Evolutionary conservation across 2,888 invertebrate genomes (phyloP).

Genomic region (Rhaphigaster nebulosa): DNA sequence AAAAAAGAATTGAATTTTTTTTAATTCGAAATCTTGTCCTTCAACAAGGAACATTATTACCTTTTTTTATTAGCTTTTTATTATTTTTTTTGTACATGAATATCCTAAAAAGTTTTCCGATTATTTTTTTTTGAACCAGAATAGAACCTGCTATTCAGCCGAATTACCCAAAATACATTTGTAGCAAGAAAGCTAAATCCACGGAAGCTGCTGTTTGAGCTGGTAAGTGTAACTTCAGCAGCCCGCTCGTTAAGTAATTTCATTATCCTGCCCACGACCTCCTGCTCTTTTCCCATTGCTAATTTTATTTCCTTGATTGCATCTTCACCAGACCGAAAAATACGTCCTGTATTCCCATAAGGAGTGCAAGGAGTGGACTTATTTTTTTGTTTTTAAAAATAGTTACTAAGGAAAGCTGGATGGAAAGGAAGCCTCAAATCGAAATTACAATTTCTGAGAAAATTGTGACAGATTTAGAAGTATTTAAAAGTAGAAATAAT

Average conservation of each 20-base stretch:
- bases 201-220: neutral
- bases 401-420: neutral
- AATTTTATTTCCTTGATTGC: constrained; percentile 50
- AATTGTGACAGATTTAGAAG: no score
- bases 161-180: constrained; percentile 16
- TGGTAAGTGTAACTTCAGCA: constrained; percentile 39
- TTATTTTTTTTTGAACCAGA: neutral
- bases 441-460: no score
- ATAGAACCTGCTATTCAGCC: neutral
- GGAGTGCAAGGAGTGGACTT: neutral
- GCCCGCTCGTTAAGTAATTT: constrained; percentile 37
- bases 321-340: constrained; percentile 41
- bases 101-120: neutral
- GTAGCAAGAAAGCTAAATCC: neutral
- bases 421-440: neutral
- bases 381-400: neutral
- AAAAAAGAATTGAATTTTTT: no score
- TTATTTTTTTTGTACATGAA: no score
- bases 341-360: neutral
- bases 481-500: no score
- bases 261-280: constrained; percentile 25
- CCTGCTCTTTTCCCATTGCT: constrained; percentile 40
- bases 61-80: no score
- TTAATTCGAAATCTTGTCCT: no score
- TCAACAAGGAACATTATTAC: no score